phyloP scores from a whole-genome alignment of 2,888 invertebrate species.

The Drosophila quinaria region DNA sequence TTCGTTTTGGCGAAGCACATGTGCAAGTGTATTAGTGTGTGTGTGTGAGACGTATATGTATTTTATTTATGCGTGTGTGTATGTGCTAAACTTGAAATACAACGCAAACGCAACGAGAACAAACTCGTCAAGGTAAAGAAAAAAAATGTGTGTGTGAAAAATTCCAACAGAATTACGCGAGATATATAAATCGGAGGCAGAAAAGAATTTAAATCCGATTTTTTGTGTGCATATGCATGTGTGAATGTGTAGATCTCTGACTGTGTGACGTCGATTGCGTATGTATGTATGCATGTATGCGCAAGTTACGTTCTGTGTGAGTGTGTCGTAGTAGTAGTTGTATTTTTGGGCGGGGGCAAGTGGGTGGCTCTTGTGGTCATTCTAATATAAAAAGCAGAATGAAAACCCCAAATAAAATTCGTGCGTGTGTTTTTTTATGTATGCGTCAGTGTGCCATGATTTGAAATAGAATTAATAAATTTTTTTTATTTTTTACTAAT shows the following conservation, averaged over 20 bases:
- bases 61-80: conserved; percentile 37
- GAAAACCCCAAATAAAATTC: not conserved
- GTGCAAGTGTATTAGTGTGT: conserved; percentile 42
- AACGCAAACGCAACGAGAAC: conserved; percentile 68
- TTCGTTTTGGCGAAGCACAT: conserved; percentile 43
- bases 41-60: conserved; percentile 19
- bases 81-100: conserved; percentile 72
- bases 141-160: conserved; percentile 64
- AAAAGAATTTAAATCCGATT: conserved; percentile 48
- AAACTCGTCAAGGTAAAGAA: conserved; percentile 73
- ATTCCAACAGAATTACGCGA: conserved; percentile 75
- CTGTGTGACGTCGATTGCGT: conserved; percentile 52
- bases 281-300: conserved; percentile 23
- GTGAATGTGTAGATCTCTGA: conserved; percentile 4
- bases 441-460: not conserved
- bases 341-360: conserved; percentile 55
- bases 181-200: conserved; percentile 50
- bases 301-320: conserved; percentile 36
- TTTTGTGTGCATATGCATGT: conserved; percentile 17
- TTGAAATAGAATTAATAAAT: not conserved
- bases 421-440: not conserved
- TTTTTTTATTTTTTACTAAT: not conserved
- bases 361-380: conserved; percentile 27
- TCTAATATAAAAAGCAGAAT: conserved; percentile 9
- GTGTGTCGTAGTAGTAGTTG: conserved; percentile 39